Percentiles rank a stretch among this genome's conserved stretches.
Conservation (phyloP, 2,797 vertebrate species). For the Aeoliscus strigatus region DNA sequence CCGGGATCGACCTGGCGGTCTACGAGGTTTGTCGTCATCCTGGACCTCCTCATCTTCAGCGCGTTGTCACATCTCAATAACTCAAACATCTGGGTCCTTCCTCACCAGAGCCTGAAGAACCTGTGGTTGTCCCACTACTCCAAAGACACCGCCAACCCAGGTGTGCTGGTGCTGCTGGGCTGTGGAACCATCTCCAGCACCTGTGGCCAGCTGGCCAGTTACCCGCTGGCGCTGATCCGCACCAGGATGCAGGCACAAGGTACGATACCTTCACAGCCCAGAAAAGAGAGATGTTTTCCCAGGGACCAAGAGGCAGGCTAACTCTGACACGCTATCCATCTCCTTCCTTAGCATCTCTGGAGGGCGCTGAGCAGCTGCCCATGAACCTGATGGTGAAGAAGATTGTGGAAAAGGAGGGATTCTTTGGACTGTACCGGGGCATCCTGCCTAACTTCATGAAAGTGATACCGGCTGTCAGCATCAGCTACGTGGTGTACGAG, state of each 20-base stretch:
- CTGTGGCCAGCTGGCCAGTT: slow-evolving; percentile 94
- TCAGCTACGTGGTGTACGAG: slow-evolving; percentile 98
- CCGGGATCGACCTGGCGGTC: slow-evolving; percentile 94
- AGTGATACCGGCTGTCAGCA: slow-evolving; percentile 98
- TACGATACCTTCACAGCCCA: slow-evolving; percentile 43
- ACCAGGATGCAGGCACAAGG: slow-evolving; percentile 99
- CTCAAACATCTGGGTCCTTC: no score
- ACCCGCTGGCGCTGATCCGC: slow-evolving; percentile 90
- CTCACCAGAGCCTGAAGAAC: slow-evolving; percentile 90
- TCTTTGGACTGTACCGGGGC: slow-evolving; percentile 91
- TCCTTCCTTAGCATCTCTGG: slow-evolving; percentile 82
- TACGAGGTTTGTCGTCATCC: slow-evolving; percentile 84
- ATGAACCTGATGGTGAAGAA: slow-evolving; percentile 85
- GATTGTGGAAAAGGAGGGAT: slow-evolving; percentile 87
- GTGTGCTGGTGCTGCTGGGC: slow-evolving; percentile 85
- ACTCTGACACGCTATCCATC: no score
- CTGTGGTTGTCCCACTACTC: slow-evolving; percentile 85
- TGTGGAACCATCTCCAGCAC: slow-evolving; percentile 97
- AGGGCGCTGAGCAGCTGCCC: slow-evolving; percentile 81
- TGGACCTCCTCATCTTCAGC: no score
- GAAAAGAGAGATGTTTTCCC: no score
- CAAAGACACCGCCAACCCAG: slow-evolving; percentile 89
- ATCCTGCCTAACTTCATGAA: slow-evolving; percentile 99
- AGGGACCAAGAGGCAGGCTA: no score
- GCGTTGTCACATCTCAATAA: no score